phyloP scores from a whole-genome alignment of 2,797 vertebrate species.

The Menidia menidia region DNA sequence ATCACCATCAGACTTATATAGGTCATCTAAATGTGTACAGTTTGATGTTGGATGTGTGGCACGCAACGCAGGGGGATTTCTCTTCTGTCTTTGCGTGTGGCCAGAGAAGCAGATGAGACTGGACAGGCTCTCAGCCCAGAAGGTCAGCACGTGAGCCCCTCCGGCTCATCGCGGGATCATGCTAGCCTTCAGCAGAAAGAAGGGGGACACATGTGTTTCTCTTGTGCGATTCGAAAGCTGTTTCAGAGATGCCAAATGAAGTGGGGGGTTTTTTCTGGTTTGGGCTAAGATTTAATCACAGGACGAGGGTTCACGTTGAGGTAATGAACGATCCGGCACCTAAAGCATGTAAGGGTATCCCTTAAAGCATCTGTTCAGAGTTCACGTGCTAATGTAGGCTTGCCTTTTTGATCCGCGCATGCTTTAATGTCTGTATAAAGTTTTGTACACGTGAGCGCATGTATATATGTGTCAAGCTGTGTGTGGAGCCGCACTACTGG shows the following conservation, averaged over 20 bases:
- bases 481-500: constrained; percentile 23
- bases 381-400: constrained; percentile 33
- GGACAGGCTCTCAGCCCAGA: constrained; percentile 37
- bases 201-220: not conserved
- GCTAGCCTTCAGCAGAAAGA: constrained; percentile 6
- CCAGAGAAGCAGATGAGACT: constrained; percentile 35
- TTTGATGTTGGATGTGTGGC: constrained; percentile 36
- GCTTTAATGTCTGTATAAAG: constrained; percentile 8
- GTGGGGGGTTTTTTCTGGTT: not conserved
- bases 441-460: constrained; percentile 20
- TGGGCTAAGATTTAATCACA: not conserved
- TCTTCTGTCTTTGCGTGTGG: constrained; percentile 32
- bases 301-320: not conserved
- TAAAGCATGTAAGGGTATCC: not conserved
- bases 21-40: constrained; percentile 56
- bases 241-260: constrained; percentile 25
- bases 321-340: not conserved
- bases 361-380: constrained; percentile 22
- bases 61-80: constrained; percentile 51
- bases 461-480: constrained; percentile 18
- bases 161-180: constrained; percentile 11
- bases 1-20: constrained; percentile 61
- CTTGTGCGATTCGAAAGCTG: constrained; percentile 4
- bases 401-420: constrained; percentile 5
- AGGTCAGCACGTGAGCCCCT: constrained; percentile 54